Conservation (phyloP, 2,888 invertebrate species). For the Xanthorhoe spadicearia region DNA sequence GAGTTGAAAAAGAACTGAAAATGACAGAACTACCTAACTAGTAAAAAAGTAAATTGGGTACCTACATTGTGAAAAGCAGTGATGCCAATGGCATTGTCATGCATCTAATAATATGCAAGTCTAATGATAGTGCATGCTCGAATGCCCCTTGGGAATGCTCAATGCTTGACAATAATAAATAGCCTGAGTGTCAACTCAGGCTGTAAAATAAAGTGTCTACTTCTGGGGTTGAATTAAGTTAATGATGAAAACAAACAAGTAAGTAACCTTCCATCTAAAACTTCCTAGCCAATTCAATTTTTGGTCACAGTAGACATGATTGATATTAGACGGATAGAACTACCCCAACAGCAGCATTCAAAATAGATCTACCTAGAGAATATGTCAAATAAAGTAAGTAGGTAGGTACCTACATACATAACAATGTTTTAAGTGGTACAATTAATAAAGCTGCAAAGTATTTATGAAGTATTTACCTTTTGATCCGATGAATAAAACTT, state of each 20-base stretch:
- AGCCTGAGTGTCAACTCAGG: neutral
- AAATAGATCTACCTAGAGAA: neutral
- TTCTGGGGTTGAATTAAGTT: neutral
- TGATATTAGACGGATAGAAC: neutral
- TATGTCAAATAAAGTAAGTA: no score
- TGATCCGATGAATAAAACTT: conserved; percentile 79
- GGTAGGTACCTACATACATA: no score
- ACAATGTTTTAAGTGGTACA: no score
- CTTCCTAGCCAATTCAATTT: no score
- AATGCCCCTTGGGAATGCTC: conserved; percentile 49
- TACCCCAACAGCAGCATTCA: neutral
- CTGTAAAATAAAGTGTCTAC: no score
- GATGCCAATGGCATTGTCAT: conserved; percentile 43
- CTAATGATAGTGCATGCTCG: conserved; percentile 50
- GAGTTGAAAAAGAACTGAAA: neutral
- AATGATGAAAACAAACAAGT: neutral
- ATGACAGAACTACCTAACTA: neutral
- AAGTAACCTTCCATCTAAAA: neutral
- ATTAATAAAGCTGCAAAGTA: conserved; percentile 48
- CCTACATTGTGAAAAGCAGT: neutral
- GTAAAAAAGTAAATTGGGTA: neutral
- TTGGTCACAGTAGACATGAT: neutral
- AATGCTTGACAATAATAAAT: conserved; percentile 27
- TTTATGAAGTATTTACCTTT: conserved; percentile 75
- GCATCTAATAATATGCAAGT: conserved; percentile 45